phyloP scores from a whole-genome alignment of 1,140 invertebrate genomes.

The Dolichoris vasculosae region DNA sequence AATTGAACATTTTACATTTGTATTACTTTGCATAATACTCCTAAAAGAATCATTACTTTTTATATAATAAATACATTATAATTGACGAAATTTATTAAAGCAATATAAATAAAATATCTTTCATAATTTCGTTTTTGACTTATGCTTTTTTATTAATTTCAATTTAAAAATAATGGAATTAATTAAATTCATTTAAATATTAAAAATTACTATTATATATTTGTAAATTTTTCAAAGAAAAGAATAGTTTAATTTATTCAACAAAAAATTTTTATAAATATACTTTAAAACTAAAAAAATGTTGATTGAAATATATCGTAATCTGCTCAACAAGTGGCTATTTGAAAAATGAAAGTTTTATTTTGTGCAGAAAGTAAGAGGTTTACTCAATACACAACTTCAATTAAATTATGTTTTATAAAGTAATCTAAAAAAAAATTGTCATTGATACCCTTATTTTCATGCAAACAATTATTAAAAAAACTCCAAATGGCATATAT shows the following conservation, averaged over 20 bases:
- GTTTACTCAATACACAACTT: constrained; percentile 21
- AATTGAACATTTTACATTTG: not conserved
- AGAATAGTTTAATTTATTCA: no score
- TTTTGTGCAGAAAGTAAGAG: constrained; percentile 74
- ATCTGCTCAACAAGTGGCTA: constrained; percentile 57
- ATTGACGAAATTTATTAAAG: not conserved
- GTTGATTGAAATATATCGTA: constrained; percentile 47
- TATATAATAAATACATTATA: not conserved
- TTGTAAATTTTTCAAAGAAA: no score
- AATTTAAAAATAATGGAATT: no score
- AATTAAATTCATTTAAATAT: no score
- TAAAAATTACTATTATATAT: no score
- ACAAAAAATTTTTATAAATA: no score
- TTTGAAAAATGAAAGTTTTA: constrained; percentile 69
- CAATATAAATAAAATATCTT: no score
- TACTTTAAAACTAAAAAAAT: not conserved
- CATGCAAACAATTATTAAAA: not conserved
- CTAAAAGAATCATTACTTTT: not conserved
- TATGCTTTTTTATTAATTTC: no score
- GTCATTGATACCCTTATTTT: constrained; percentile 18
- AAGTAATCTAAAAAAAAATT: not conserved
- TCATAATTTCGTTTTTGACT: no score
- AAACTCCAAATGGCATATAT: not conserved
- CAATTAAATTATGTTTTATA: not conserved
- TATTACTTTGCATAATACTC: not conserved